phyloP scores from a whole-genome alignment of 1,140 invertebrate genomes.

The Gonatopus flavifemur region DNA sequence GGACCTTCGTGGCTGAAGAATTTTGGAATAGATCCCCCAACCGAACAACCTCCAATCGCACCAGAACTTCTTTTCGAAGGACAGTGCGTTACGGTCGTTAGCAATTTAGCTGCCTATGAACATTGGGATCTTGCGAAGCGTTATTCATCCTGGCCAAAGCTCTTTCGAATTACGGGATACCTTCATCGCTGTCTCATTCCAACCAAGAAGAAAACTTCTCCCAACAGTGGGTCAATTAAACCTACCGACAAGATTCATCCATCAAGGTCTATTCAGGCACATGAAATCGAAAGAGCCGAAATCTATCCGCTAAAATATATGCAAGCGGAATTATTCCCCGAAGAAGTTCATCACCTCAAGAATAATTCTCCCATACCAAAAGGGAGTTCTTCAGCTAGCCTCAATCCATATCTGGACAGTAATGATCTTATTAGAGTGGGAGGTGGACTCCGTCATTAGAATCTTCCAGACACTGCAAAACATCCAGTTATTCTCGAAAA shows the following conservation, averaged over 20 bases:
- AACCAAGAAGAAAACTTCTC: neutral
- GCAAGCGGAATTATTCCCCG: neutral
- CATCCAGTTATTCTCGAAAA: conserved; percentile 32
- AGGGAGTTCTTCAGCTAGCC: neutral
- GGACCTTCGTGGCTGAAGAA: too few species aligned
- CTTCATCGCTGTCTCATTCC: neutral
- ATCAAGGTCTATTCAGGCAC: too few species aligned
- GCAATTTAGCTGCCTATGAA: neutral
- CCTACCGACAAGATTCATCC: neutral
- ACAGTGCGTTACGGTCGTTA: too few species aligned
- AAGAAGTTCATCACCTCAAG: neutral
- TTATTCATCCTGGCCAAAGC: neutral
- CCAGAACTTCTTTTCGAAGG: too few species aligned
- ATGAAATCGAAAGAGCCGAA: too few species aligned
- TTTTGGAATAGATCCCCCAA: too few species aligned
- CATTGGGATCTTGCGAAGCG: neutral
- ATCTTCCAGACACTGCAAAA: conserved; percentile 16
- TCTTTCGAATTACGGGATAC: neutral
- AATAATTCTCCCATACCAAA: neutral
- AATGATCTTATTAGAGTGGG: conserved; percentile 28
- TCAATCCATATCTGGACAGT: conserved; percentile 23
- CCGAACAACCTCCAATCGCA: too few species aligned
- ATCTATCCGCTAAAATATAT: neutral
- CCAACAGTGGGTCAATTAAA: neutral
- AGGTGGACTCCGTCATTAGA: conserved; percentile 18